Evolutionary conservation across 2,888 invertebrate species (phyloP), one percentile per base, ranked within the genome.

Genomic region (Teleogryllus oceanicus): DNA sequence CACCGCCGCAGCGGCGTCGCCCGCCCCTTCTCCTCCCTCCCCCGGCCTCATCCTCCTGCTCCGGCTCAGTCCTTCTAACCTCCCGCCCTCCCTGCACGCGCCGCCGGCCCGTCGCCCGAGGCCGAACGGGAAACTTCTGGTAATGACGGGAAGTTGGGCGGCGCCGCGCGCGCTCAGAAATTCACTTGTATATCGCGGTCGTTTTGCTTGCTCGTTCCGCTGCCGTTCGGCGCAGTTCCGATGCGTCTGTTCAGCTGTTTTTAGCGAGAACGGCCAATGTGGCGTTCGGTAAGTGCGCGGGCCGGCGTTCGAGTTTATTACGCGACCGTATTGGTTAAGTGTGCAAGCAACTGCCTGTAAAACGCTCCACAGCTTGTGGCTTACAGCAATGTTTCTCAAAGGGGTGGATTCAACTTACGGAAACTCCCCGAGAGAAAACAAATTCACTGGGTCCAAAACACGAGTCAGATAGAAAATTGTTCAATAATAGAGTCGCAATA

Each of bases 111-210:
- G 37, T 37, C 13, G 62, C 62, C 62, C 62, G n/a, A 62, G 62
- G 62, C 62, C 62, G 62, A 62, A 62, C 62, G 62, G 62, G 62
- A 62, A 62, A 62, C 62, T 62, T 62, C 62, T 13, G 62, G 62
- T 62, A 62, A 62, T 62, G 62, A 62, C 62, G 62, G 62, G 62
- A 62, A 62, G 62, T 62, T 62, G 62, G 62, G 62, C 62, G 62
- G n/a, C n/a, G 62, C n/a, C n/a, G 16, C n/a, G n/a, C 62, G 16
- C 13, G 62, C 62, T 13, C 62, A 62, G 62, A 62, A 62, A 62
- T 62, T 62, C 62, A 62, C 62, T 62, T 62, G 62, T 62, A 62
- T 62, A 62, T 62, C 62, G 62, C 62, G n/a, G 62, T 62, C 62
- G 62, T 62, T 62, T 62, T 18, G n/a, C 62, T 62, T 62, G n/a